A percentile compares a stretch with the other conserved stretches of the same genome.
Conservation (phyloP, 2,797 vertebrate species). For the Diceros bicornis region DNA sequence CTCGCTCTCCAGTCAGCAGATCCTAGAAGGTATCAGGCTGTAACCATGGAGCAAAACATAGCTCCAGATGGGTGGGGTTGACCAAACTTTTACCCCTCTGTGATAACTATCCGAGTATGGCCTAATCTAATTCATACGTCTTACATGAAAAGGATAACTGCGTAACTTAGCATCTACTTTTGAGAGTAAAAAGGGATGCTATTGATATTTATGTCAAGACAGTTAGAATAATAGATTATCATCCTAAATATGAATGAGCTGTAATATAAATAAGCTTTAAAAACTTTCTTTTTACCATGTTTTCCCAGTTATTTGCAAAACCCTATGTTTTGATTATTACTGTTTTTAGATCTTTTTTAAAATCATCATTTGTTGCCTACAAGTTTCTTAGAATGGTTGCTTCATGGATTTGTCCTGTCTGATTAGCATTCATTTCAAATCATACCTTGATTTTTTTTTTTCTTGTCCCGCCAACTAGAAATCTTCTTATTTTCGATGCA, state of each 20-base stretch:
- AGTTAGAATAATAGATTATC: not conserved
- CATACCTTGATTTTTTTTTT: not conserved
- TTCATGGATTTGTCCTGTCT: not conserved
- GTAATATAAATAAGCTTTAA: not conserved
- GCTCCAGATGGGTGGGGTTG: not conserved
- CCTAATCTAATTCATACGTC: not conserved
- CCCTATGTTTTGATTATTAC: not conserved
- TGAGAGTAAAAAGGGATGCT: not conserved
- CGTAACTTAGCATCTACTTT: not conserved
- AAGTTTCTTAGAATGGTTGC: not conserved
- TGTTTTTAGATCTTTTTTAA: not conserved
- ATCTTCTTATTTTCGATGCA: slow-evolving; percentile 82
- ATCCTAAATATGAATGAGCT: slow-evolving; percentile 1
- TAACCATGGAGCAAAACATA: not conserved
- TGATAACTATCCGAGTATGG: not conserved
- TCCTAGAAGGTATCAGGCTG: not conserved
- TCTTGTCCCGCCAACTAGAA: not conserved
- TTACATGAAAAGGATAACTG: not conserved
- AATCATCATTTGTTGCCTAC: not conserved
- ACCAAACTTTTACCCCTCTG: not conserved
- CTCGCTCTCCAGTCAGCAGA: not conserved
- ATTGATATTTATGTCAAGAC: not conserved
- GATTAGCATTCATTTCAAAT: slow-evolving; percentile 29
- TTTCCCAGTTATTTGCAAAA: not conserved
- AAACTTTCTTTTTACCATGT: not conserved